Evolutionary conservation across 2,888 invertebrate genomes (phyloP).

Genomic region (Drosophila ezoana): DNA sequence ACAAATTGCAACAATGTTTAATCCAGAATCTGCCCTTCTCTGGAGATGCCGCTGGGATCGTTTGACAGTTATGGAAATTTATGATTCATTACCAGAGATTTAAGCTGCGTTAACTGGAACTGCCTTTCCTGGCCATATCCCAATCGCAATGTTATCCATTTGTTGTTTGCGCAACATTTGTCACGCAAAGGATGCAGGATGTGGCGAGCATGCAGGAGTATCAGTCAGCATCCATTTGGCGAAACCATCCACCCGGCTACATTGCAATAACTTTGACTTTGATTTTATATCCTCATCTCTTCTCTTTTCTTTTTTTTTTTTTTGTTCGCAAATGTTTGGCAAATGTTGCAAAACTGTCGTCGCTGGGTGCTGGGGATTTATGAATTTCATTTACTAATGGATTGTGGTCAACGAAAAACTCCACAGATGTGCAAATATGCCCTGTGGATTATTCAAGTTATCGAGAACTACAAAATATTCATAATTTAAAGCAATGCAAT

Average conservation of each 20-base stretch:
- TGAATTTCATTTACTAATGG: conserved; percentile 81
- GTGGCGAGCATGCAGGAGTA: conserved; percentile 32
- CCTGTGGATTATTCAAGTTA: conserved; percentile 60
- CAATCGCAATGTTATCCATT: conserved; percentile 69
- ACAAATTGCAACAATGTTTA: conserved; percentile 47
- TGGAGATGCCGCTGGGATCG: conserved; percentile 34
- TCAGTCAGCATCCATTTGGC: conserved; percentile 48
- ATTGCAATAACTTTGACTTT: conserved; percentile 62
- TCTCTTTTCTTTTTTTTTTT: not conserved
- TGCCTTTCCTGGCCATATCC: conserved; percentile 30
- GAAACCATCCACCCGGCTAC: conserved; percentile 57
- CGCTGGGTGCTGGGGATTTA: conserved; percentile 59
- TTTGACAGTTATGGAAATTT: conserved; percentile 77
- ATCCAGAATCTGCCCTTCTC: conserved; percentile 40
- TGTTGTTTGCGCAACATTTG: conserved; percentile 81
- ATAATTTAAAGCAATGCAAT: not conserved
- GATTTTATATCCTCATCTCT: conserved; percentile 49
- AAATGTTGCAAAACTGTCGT: conserved; percentile 68
- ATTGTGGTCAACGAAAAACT: conserved; percentile 60
- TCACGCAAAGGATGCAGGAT: conserved; percentile 56
- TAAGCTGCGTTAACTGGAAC: conserved; percentile 40
- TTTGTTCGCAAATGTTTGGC: conserved; percentile 53
- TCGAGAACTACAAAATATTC: conserved; percentile 6
- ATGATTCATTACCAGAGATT: conserved; percentile 69
- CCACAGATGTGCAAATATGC: conserved; percentile 71